Evolutionary conservation across 2,113 vertebrate genomes (phyloP), one percentile per base, ranked within the genome.

Genomic region (Pseudolaguvia tuberculata): DNA sequence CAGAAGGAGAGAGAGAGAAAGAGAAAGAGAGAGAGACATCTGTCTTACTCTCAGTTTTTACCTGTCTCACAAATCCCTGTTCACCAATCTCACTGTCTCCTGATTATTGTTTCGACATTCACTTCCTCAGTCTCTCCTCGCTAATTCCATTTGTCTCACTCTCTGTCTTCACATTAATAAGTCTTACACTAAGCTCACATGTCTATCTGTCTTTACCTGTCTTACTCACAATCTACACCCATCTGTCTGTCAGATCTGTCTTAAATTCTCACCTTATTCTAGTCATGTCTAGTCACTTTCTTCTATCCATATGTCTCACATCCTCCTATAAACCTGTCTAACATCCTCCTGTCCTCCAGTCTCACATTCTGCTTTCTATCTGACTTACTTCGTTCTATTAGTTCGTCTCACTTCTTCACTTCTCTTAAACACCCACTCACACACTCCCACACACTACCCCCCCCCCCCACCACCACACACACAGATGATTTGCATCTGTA

Each of bases 1-100:
- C 77, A 80, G 83, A 51, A 70, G 39, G 65, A 85, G 65, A 29
- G 14, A 51, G 23, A 17, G 45, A 47, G 1, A 61, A n/a, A 80
- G 83, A 51, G 67, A 25, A 55, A 85, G 65, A 29, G 14, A 51
- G 23, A 17, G 45, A 47, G 1, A 61, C 4, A n/a, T n/a, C 0
- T n/a, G 12, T 61, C 58, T 39, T 8, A 23, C 8, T 39, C 13
- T 1, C 39, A 5, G 8, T 42, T 8, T 42, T 42, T 42, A 42
- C 39, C 39, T 42, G 39, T 42, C 39, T 42, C 39, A 42, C 39
- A 42, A 42, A 42, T 1, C 39, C 39, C 59, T 62, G 59, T 62
- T 29, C n/a, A 27, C 35, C 29, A 20, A 15, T 61, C 57, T 31
- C 17, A n/a, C n/a, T n/a, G n/a, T n/a, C 20, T 4, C 29, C 8